A percentile compares a stretch with the other conserved stretches of the same genome.
Conservation (phyloP, 2,797 vertebrate genomes). For the Acanthornis magna region DNA sequence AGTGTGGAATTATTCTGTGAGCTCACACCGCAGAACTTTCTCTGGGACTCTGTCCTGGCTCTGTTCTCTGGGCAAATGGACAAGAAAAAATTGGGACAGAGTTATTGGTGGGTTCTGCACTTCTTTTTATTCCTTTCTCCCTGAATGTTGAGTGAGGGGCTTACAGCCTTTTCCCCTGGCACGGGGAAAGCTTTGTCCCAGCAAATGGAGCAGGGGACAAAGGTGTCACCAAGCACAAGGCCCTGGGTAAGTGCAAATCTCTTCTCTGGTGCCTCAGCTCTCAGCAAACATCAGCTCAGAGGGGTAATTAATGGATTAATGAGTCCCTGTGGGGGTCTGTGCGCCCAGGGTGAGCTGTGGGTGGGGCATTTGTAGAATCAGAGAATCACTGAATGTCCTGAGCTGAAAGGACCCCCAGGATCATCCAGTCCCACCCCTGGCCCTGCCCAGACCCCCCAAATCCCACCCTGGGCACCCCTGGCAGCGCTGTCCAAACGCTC, state of each 20-base stretch:
- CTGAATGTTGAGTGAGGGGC: no score
- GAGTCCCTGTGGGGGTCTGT: rapidly evolving
- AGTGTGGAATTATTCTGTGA: no score
- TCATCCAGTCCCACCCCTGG: rapidly evolving
- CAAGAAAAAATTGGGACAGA: no score
- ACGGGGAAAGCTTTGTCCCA: background rate
- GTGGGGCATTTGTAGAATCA: background rate
- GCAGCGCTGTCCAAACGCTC: background rate
- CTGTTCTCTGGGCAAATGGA: no score
- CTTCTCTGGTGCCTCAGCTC: background rate
- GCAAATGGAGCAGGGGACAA: background rate
- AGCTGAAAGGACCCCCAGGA: background rate
- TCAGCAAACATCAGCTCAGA: background rate
- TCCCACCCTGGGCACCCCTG: background rate
- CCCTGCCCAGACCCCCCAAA: background rate
- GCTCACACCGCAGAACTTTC: no score
- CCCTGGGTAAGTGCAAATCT: background rate
- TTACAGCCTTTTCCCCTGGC: background rate
- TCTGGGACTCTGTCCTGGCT: no score
- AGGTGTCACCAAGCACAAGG: background rate
- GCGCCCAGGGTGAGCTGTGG: background rate
- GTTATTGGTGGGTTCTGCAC: no score
- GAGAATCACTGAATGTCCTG: rapidly evolving
- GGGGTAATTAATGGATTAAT: background rate
- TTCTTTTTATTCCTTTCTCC: no score